Evolutionary conservation across 1,140 invertebrate species (phyloP), one percentile per base, ranked within the genome.

Genomic region (Apolygus lucorum): DNA sequence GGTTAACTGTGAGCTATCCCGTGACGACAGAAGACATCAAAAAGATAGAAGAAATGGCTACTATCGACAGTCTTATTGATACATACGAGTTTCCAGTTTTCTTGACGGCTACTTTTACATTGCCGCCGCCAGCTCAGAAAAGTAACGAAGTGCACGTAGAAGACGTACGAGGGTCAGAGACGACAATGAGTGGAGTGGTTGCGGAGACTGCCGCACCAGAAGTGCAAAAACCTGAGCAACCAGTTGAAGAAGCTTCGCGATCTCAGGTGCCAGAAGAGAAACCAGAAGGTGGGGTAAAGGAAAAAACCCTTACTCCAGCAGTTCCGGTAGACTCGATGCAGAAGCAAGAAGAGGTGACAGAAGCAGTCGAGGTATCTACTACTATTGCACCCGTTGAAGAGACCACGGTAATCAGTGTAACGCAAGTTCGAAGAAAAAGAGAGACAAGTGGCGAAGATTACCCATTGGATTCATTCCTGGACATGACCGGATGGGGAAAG

Each of bases 401-500:
- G 17, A 8, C 34, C 34, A 4, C 34, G 4, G 17, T 42, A 17
- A 42, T 42, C 4, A 42, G 17, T 17, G 34, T 8, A 17, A 17
- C 34, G 34, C 34, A 17, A 17, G 4, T 8, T 17, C 4, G 17
- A 42, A 4, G 34, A 17, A 17, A 42, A 17, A 17, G 4, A 17
- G 34, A 42, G 17, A 4, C 4, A 42, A 4, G 4, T 17, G 17
- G 34, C 34, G 4, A 17, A 8, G 34, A 17, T 4, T 42, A 42
- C 17, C 65, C 63, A 13, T 17, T 8, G 13, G 72, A 73, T 65
- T 71, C 72, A 8, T 73, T 69, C 27, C n/a, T 73, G 2, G 70
- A 71, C 63, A 69, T 73, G 70, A 67, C 52, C 25, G 63, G 67
- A 1, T 73, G 72, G 72, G 70, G 72, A 59, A 73, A 73, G 68